Conservation (phyloP, 2,888 invertebrate species). For the Pristionchus maxplancki region DNA sequence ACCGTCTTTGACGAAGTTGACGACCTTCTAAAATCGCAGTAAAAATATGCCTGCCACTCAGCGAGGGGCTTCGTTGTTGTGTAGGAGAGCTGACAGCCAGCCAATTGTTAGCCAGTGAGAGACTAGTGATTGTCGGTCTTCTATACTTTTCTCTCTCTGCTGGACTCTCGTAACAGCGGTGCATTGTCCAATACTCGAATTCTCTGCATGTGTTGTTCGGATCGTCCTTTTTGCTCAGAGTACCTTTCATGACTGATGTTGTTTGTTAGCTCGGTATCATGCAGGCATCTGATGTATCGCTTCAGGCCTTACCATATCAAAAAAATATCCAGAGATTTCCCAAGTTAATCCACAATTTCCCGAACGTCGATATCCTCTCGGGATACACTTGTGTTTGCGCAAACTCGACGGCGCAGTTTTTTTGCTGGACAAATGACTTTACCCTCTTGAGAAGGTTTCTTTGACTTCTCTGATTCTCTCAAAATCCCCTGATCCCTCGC, state of each 20-base stretch:
- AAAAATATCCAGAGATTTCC: no score
- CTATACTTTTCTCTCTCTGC: neutral
- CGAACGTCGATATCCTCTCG: neutral
- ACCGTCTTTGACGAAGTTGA: neutral
- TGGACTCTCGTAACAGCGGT: no score
- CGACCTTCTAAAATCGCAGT: neutral
- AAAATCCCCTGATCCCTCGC: neutral
- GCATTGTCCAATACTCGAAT: no score
- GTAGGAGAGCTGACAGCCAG: neutral
- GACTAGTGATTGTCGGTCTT: neutral
- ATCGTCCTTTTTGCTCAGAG: no score
- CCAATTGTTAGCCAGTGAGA: neutral
- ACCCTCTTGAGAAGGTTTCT: neutral
- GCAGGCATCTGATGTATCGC: no score
- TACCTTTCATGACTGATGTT: no score
- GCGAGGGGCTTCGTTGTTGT: neutral
- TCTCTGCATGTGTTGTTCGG: no score
- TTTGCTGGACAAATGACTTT: slow-evolving; percentile 22
- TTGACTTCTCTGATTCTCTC: neutral
- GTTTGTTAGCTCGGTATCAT: no score
- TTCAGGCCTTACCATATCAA: no score
- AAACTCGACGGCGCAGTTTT: neutral
- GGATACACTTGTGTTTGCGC: neutral
- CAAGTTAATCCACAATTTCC: no score
- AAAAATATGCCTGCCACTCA: neutral